Base-by-base conservation (phyloP, 2,888 invertebrate species). In the Brenthis ino region DNA sequence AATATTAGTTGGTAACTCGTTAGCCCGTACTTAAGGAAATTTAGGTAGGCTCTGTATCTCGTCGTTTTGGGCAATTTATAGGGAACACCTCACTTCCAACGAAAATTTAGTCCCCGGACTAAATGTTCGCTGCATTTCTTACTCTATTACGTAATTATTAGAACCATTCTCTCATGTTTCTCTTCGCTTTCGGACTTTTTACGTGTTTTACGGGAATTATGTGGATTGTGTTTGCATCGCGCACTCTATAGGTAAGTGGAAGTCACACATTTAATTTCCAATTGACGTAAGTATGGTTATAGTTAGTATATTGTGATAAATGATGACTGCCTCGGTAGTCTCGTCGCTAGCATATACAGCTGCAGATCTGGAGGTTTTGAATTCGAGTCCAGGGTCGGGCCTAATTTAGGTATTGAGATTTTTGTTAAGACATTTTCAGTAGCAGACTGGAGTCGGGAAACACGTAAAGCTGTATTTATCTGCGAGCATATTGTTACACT, bases 21-120 rank as follows among this genome's bases (percentile, higher is more conserved):
- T 82, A 80, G 79, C 76, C 77, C 77, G 76, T 78, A 80, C 80
- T 82, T 81, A 81, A 79, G 80, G 77, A 80, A 79, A 80, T 82
- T 81, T 80, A 81, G 79, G 79, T 78, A 75, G 75, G 73, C 75
- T 71, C 74, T 74, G 77, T 80, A 79, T 80, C 80, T 77, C 70
- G 73, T 68, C 72, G 75, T 77, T 74, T 69, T 67, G 65, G 70
- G 73, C 77, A 75, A 77, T 80, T 80, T 80, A 79, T 77, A 74
- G 69, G 67, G 69, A 74, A 77, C 78, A 75, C 76, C 77, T 74
- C 73, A 66, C 69, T 77, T 72, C 72, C 75, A 70, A 71, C 71
- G 37, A 43, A 43, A 43, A 43, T 43, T 74, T 70, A 74, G 69
- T 72, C 73, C 74, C 51, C 66, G 69, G 70, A 68, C 69, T 54